Evolutionary conservation across 2,888 invertebrate species (phyloP), one percentile per base, ranked within the genome.

Genomic region (Taenaris catops): DNA sequence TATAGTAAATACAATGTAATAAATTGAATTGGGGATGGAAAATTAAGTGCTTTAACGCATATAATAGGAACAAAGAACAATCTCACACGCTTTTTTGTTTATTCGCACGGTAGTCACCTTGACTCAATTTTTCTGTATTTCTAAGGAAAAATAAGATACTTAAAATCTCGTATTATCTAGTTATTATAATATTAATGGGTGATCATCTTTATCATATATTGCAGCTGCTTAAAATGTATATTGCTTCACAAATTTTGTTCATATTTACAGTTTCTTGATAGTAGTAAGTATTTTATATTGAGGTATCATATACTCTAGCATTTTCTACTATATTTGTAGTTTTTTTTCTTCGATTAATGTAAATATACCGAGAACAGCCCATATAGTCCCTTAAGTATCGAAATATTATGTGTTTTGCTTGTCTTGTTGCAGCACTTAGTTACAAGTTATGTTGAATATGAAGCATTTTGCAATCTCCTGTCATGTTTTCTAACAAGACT

Each of bases 41-140:
- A 19, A 11, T 26, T 36, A 31, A 35, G 28, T 35, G 17, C 16
- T 24, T 34, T 19, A 31, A 27, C 25, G 11, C 9, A 14, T 34
- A 12, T 19, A 19, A 19, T 19, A 7, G 19, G 32, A 44, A 46
- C 45, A 53, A 51, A 47, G 48, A 46, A 41, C 41, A 45, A 38
- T 58, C 49, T 66, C 66, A 52, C 64, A 61, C 63, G 58, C 48
- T 35, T 44, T 38, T 57, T 46, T 51, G 46, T 64, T 56, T 60
- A 40, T 66, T 72, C 67, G 47, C 69, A 69, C 61, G 63, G 23
- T 58, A 59, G 58, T 60, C 57, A 48, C 48, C 48, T 51, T 54
- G 55, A 55, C 44, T 49, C n/a, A n/a, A n/a, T n/a, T n/a, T n/a
- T n/a, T n/a, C n/a, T n/a, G n/a, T n/a, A n/a, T n/a, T n/a, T n/a